These are phyloP conservation scores for Chamaetylas fuelleborni DNA, from an alignment of 2,113 vertebrate genomes.

Conservation along the genomic window DNA sequence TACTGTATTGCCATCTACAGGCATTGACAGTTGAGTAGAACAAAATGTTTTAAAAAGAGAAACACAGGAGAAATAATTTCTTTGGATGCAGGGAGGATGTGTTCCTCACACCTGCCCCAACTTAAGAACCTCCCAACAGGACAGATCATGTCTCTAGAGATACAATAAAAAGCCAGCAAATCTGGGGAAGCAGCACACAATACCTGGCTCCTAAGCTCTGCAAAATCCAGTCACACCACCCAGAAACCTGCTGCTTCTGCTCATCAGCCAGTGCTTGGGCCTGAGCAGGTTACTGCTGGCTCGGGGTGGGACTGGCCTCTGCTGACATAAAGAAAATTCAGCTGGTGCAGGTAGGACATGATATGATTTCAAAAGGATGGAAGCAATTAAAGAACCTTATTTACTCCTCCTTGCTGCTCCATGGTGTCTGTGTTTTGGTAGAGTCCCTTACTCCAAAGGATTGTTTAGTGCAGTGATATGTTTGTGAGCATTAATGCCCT, in stretches of 20 bases:
- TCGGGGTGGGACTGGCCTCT: background rate
- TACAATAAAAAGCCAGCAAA: background rate
- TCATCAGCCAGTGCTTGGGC: background rate
- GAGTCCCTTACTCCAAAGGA: background rate
- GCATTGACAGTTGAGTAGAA: background rate
- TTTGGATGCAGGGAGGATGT: background rate
- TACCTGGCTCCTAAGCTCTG: background rate
- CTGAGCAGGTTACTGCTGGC: background rate
- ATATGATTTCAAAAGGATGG: background rate
- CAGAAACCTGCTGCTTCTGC: background rate
- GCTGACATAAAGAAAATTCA: background rate
- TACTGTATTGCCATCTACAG: background rate
- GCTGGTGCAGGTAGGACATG: background rate
- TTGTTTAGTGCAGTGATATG: fast-evolving
- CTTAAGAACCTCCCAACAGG: background rate
- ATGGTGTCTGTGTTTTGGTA: background rate
- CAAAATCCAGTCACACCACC: background rate
- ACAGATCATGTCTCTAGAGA: background rate
- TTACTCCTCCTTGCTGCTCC: background rate
- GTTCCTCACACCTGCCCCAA: background rate
- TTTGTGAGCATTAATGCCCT: background rate
- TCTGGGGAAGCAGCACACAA: background rate
- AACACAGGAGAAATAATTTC: background rate
- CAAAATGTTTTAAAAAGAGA: background rate
- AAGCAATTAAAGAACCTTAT: background rate